A percentile compares a stretch with the other conserved stretches of the same genome.
These are phyloP conservation scores for Epinephelus awoara DNA, from an alignment of 2,797 vertebrate species.

Conservation along the genomic window DNA sequence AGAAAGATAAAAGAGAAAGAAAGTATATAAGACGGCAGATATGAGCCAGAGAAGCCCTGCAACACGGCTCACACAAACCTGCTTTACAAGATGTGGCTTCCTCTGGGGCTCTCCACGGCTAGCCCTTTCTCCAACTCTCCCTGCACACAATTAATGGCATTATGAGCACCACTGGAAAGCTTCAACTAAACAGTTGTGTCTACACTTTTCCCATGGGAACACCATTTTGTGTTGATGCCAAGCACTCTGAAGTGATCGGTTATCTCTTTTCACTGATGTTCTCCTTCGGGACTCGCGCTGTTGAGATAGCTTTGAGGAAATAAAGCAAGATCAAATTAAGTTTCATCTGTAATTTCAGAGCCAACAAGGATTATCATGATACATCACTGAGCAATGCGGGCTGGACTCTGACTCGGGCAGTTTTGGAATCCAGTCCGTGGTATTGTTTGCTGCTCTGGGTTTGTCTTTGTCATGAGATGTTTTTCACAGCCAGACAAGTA, in stretches of 20 bases:
- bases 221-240: constrained; percentile 69
- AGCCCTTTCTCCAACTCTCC: constrained; percentile 54
- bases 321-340: constrained; percentile 66
- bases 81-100: constrained; percentile 74
- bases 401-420: constrained; percentile 37
- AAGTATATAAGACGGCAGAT: constrained; percentile 39
- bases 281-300: constrained; percentile 39
- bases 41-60: constrained; percentile 32
- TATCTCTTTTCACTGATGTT: constrained; percentile 74
- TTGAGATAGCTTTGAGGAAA: constrained; percentile 57
- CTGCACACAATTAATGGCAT: constrained; percentile 74
- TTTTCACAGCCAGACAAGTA: constrained; percentile 67
- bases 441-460: constrained; percentile 62
- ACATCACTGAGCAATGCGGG: constrained; percentile 43
- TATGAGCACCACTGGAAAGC: constrained; percentile 74
- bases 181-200: constrained; percentile 71
- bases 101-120: constrained; percentile 58
- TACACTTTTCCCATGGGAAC: constrained; percentile 84
- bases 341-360: constrained; percentile 72
- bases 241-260: constrained; percentile 67
- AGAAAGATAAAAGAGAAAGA: constrained; percentile 55
- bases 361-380: constrained; percentile 56
- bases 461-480: constrained; percentile 76
- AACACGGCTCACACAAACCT: constrained; percentile 59
- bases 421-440: constrained; percentile 56